Percentiles rank a stretch among this genome's conserved stretches.
These are phyloP conservation scores for Caenorhabditis latens DNA, from an alignment of 1,140 invertebrate genomes.

Conservation along the genomic window DNA sequence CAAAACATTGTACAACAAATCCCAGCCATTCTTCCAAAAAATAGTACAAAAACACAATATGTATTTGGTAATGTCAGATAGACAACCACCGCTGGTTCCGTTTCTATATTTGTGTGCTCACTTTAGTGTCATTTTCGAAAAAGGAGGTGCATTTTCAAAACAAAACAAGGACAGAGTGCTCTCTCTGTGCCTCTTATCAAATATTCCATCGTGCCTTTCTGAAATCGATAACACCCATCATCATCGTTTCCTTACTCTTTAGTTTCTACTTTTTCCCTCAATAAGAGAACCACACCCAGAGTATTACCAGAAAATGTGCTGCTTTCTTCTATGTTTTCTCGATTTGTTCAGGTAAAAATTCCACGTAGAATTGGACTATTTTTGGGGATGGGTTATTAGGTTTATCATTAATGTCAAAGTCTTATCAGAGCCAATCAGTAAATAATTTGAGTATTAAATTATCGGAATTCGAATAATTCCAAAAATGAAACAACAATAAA, in stretches of 20 bases:
- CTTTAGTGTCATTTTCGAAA: constrained; percentile 10
- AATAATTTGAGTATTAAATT: background rate
- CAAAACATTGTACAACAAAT: background rate
- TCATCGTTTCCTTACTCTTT: constrained; percentile 23
- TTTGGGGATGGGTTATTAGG: background rate
- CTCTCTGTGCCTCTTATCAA: background rate
- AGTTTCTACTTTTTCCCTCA: background rate
- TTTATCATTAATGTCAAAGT: background rate
- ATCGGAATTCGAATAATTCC: background rate
- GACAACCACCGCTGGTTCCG: background rate
- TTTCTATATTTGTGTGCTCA: constrained; percentile 29
- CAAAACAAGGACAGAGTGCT: background rate
- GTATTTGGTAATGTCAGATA: background rate
- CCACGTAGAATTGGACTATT: background rate
- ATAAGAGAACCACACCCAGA: background rate
- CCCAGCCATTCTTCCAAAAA: background rate
- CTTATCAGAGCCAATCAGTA: background rate
- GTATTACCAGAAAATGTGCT: constrained; percentile 14
- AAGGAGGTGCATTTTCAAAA: background rate
- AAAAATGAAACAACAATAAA: background rate
- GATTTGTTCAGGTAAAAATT: constrained; percentile 26
- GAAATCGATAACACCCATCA: constrained; percentile 14
- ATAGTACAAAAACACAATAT: constrained; percentile 34
- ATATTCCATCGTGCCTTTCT: background rate
- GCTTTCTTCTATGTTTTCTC: constrained; percentile 21